Evolutionary conservation across 2,113 vertebrate genomes (phyloP).

Genomic region (Eudyptes chrysolophus): DNA sequence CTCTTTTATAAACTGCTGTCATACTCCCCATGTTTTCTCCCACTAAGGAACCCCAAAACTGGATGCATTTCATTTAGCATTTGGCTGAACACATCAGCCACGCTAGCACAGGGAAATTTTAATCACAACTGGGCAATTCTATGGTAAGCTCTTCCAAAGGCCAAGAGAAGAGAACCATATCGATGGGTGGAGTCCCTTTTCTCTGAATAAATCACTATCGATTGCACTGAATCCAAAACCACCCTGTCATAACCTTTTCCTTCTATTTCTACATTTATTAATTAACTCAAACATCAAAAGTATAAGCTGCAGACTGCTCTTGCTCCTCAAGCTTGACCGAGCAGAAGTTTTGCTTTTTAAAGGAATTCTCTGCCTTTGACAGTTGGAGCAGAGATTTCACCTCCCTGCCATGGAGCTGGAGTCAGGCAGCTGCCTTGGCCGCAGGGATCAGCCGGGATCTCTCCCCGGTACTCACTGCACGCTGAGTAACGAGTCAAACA

Average conservation of each 20-base stretch:
- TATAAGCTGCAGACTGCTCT: background rate
- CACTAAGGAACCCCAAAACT: background rate
- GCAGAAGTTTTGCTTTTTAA: background rate
- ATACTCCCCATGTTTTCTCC: background rate
- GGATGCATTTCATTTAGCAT: background rate
- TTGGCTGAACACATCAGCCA: background rate
- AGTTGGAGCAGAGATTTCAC: background rate
- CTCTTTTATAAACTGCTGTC: background rate
- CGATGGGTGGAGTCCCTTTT: background rate
- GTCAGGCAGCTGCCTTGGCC: background rate
- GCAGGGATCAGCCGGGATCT: background rate
- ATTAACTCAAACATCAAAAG: background rate
- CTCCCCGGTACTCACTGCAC: rapidly evolving
- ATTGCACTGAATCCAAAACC: background rate
- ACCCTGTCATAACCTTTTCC: background rate
- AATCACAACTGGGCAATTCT: background rate
- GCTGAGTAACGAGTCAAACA: background rate
- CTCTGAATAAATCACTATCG: background rate
- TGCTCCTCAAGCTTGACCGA: background rate
- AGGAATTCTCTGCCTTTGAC: background rate
- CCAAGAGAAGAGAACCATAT: background rate
- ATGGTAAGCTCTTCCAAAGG: background rate
- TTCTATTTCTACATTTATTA: background rate
- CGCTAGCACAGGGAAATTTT: background rate
- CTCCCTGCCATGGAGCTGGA: background rate